Conservation (phyloP, 2,113 vertebrate genomes). For the Microcebus lehilahytsara region DNA sequence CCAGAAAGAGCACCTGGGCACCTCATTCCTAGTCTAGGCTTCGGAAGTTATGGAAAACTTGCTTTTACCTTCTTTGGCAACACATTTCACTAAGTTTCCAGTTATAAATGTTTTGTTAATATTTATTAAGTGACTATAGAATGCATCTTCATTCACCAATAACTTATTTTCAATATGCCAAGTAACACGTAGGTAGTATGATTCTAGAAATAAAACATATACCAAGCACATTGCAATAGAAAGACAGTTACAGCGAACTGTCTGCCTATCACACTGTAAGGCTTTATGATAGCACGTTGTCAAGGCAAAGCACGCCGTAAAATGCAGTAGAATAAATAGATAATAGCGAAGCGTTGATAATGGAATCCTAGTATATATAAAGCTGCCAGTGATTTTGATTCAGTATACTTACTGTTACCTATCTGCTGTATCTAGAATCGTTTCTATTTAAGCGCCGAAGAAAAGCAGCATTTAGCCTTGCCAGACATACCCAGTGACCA, state of each 20-base stretch:
- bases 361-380: slow-evolving; percentile 78
- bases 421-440: slow-evolving; percentile 79
- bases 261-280: slow-evolving; percentile 8
- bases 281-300: slow-evolving; percentile 16
- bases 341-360: slow-evolving; percentile 70
- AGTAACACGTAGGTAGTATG: not conserved
- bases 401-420: slow-evolving; percentile 49
- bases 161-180: slow-evolving; percentile 77
- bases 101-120: slow-evolving; percentile 72
- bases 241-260: slow-evolving; percentile 59
- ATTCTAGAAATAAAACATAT: slow-evolving; percentile 22
- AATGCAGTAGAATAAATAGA: slow-evolving; percentile 46
- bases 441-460: slow-evolving; percentile 62
- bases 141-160: slow-evolving; percentile 43
- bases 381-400: slow-evolving; percentile 59
- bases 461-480: slow-evolving; percentile 66
- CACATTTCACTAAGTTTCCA: slow-evolving; percentile 76
- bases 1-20: slow-evolving; percentile 48
- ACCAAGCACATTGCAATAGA: slow-evolving; percentile 28
- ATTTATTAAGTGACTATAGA: slow-evolving; percentile 77
- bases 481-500: slow-evolving; percentile 65
- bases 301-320: slow-evolving; percentile 48
- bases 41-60: not conserved
- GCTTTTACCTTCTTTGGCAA: slow-evolving; percentile 43
- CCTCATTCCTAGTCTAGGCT: slow-evolving; percentile 45